Evolutionary conservation across 1,140 invertebrate genomes (phyloP), one percentile per base, ranked within the genome.

Genomic region (Latrodectus geometricus): DNA sequence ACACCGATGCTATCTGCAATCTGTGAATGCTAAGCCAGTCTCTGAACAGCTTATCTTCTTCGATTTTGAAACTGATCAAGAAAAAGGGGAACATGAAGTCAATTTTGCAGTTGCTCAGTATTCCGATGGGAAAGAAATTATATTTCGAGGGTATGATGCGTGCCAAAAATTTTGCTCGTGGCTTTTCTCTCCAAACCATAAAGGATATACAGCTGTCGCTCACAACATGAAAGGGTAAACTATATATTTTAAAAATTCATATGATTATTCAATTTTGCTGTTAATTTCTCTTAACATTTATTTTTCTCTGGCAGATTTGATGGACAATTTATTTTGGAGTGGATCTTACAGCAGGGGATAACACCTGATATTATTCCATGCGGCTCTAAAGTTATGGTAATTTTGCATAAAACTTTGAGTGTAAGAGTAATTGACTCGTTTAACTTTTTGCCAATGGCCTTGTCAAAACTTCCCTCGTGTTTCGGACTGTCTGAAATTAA

Each of bases 381-480:
- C 66, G 76, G 85, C 9, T 61, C 14, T 20, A 81, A 76, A 17
- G 48, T 79, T 23, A 68, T 73, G n/a, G 49, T 3, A n/a, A 65
- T 75, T n/a, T 8, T 9, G 9, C 15, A 35, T 20, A 21, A 20
- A 2, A 21, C 50, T 14, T 52, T 52, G 12, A 65, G 54, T 21
- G 77, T 85, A 77, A n/a, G 21, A 9, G 11, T 77, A 8, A 78
- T 85, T 17, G 61, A 78, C 68, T 70, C 15, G 0, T 70, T n/a
- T 17, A 84, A 87, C 75, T 88, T 88, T 80, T 66, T 88, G 4
- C 88, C 85, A 17, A 86, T 88, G 88, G 23, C 72, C 12, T 21
- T 83, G 12, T n/a, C 87, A 14, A 35, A 68, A 23, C 50, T 88
- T 8, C 79, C 79, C 12, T 77, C 20, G 20, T 65, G 61, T 21